Base-by-base conservation (phyloP, 2,113 vertebrate genomes). In the Murina feae region DNA sequence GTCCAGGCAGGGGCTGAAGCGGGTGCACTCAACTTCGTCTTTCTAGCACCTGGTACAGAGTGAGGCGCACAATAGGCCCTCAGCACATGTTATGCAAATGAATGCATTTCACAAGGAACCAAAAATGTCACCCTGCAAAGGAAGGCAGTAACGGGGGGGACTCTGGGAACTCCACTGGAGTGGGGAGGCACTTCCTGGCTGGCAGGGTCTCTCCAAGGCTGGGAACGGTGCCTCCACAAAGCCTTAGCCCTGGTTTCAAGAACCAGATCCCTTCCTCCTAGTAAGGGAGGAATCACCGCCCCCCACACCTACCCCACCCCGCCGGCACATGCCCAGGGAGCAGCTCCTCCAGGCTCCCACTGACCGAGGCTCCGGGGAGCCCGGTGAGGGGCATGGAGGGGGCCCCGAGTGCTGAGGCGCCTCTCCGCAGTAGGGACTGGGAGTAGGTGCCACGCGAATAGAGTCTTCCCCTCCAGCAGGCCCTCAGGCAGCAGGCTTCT, bases 311-410 rank as follows among this genome's bases (percentile, higher is more conserved):
- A n/a, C n/a, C 60, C 51, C 3, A 1, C 35, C 42, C n/a, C 11
- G 0, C 18, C n/a, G n/a, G n/a, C n/a, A n/a, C n/a, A n/a, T n/a
- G 17, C 74, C 28, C 23, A n/a, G 65, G 10, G 11, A 35, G 25
- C 25, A 47, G 37, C 51, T 65, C 1, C 14, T 71, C 51, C 42
- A 0, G 7, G n/a, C 0, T 44, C 5, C 12, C 30, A 13, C 7
- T 7, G 16, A 49, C 32, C 25, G 17, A 12, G 39, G 60, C 23
- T 42, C n/a, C 5, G 28, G 5, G 7, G 66, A 69, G 4, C 23
- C 37, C 4, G 16, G 3, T 0, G 12, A 69, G 25, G 25, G 9
- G 2, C 1, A 3, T 17, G 44, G 14, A 25, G 20, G 32, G 49
- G 25, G 28, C 37, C 28, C 18, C 3, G 39, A 9, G 18, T 16